Evolutionary conservation across 1,140 invertebrate species (phyloP).

Genomic region (Lepidurus arcticus): DNA sequence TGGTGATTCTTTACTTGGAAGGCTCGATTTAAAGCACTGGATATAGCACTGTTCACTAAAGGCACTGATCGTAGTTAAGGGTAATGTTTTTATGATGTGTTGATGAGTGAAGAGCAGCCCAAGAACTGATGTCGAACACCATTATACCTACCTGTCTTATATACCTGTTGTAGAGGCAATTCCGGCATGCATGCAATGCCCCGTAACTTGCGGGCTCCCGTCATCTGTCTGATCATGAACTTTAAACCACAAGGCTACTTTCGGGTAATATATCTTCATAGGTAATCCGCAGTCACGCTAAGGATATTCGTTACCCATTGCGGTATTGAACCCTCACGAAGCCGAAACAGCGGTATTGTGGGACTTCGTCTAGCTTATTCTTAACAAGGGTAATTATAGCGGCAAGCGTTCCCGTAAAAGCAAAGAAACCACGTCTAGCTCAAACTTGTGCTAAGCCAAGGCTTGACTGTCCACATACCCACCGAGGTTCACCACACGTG

Average conservation of each 20-base stretch:
- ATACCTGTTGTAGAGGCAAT: background rate
- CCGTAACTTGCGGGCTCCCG: background rate
- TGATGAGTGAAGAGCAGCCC: background rate
- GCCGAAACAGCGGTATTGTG: background rate
- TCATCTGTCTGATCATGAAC: slow-evolving; percentile 2
- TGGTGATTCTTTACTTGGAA: background rate
- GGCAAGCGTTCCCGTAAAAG: background rate
- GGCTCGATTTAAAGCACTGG: background rate
- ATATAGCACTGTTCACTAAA: background rate
- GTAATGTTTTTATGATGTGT: background rate
- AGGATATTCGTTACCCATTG: background rate
- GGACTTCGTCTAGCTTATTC: background rate
- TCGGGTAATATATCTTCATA: background rate
- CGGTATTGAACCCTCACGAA: background rate
- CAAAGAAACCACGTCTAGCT: background rate
- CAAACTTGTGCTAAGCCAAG: background rate
- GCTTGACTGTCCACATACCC: background rate
- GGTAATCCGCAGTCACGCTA: background rate
- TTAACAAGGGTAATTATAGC: slow-evolving; percentile 1
- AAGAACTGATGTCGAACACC: background rate
- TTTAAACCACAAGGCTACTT: background rate
- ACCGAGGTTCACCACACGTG: background rate
- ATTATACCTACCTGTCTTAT: background rate
- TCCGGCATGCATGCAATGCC: background rate
- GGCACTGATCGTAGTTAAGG: background rate